Evolutionary conservation across 2,888 invertebrate species (phyloP).

Genomic region (Villa cingulata): DNA sequence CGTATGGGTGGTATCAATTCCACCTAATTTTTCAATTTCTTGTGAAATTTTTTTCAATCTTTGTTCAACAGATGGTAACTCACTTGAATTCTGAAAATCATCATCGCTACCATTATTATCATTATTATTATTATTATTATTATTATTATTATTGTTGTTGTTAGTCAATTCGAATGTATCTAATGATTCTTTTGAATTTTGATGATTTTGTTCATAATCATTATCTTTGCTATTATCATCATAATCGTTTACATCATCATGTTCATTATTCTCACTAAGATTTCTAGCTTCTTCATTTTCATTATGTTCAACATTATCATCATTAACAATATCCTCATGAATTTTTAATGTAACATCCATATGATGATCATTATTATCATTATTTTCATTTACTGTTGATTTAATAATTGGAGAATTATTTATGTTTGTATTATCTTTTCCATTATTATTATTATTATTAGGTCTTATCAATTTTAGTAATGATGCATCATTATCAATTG

Average conservation of each 20-base stretch:
- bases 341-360: slow-evolving; percentile 4
- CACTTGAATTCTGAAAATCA: slow-evolving; percentile 14
- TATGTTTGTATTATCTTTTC: background rate
- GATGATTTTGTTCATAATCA: slow-evolving; percentile 8
- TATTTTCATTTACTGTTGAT: background rate
- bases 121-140: background rate
- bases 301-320: slow-evolving; percentile 15
- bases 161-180: no score
- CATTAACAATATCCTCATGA: slow-evolving; percentile 2
- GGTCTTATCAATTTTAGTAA: slow-evolving; percentile 7
- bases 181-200: no score
- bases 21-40: slow-evolving; percentile 30
- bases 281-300: slow-evolving; percentile 5
- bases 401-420: background rate
- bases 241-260: background rate
- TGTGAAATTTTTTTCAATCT: slow-evolving; percentile 32
- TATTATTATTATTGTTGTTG: slow-evolving; percentile 5
- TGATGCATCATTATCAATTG: slow-evolving; percentile 24
- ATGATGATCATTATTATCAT: background rate
- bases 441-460: background rate
- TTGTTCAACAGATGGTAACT: slow-evolving; percentile 30
- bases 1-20: slow-evolving; percentile 14
- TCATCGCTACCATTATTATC: slow-evolving; percentile 10
- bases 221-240: slow-evolving; percentile 1
- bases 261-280: background rate